A percentile compares a stretch with the other conserved stretches of the same genome.
phyloP scores from a whole-genome alignment of 2,888 invertebrate species.

The Diarsia rubi region DNA sequence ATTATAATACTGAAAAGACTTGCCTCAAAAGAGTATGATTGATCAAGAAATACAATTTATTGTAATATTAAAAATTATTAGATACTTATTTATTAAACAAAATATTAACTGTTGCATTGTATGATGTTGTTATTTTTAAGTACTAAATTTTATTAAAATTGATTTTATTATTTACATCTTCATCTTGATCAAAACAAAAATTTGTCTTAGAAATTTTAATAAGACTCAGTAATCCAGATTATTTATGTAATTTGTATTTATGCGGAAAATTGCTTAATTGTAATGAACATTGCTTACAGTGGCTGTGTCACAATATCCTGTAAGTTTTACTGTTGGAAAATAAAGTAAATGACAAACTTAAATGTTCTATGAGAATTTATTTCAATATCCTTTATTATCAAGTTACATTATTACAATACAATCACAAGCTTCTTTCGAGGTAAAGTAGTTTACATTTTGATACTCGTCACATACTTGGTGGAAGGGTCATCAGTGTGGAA shows the following conservation, averaged over 20 bases:
- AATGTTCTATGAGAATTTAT: conserved; percentile 57
- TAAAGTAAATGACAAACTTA: conserved; percentile 77
- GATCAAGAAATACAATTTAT: neutral
- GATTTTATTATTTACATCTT: conserved; percentile 16
- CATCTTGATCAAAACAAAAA: neutral
- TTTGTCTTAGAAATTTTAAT: conserved; percentile 8
- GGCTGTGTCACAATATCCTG: conserved; percentile 59
- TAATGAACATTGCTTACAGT: conserved; percentile 54
- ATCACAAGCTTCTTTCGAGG: neutral
- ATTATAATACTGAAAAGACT: conserved; percentile 8
- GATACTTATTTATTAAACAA: conserved; percentile 18
- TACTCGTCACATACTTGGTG: neutral
- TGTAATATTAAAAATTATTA: conserved; percentile 29
- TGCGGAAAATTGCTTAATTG: conserved; percentile 14
- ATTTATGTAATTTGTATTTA: conserved; percentile 21
- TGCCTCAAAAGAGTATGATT: neutral
- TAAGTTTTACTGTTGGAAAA: conserved; percentile 75
- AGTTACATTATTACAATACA: conserved; percentile 43
- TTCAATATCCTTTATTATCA: conserved; percentile 30
- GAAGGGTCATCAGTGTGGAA: neutral
- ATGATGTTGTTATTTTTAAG: conserved; percentile 24
- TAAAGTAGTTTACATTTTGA: neutral
- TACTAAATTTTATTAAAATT: conserved; percentile 26
- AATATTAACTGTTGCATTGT: conserved; percentile 35
- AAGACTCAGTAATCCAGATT: neutral